Base-by-base conservation (phyloP, 2,888 invertebrate genomes). In the Synergus umbraculus region DNA sequence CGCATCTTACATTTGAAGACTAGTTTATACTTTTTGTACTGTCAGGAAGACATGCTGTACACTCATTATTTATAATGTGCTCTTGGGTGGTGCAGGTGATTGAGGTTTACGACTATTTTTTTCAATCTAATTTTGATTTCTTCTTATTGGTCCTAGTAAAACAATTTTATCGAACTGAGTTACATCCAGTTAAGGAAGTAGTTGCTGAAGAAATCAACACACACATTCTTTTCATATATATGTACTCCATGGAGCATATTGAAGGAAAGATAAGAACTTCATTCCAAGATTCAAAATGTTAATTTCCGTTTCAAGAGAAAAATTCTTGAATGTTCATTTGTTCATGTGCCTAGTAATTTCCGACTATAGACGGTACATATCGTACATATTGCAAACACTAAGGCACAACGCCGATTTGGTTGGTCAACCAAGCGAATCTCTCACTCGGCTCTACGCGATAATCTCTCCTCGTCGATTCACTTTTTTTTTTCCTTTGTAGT, bases 381-480 rank as follows among this genome's bases (percentile, higher is more conserved):
- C 5, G 15, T 15, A 10, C 12, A 12, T 54, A 54, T 54, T 15
- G 13, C 15, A 54, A 54, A 54, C 46, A 13, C 13, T 46, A 54
- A 2, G 49, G 49, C 15, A 54, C 15, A 54, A 15, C 49, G 15
- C 49, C 76, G 82, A 66, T 58, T n/a, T 67, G 82, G 76, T 82
- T 81, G 82, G 82, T 43, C n/a, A 44, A 13, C 49, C 82, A 79
- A 77, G 80, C 80, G 80, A 63, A 41, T 58, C 80, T 58, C 69
- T 67, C 41, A 54, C 82, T 82, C 63, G 54, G 73, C 22, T 69
- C 76, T 78, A 78, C 60, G 60, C 76, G 46, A 46, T 46, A 54
- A 54, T 54, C 22, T 22, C 60, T 60, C 60, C 60, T 22, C 7
- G 22, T 22, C 22, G 60, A 60, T 60, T 60, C 22, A 60, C 60